Conservation (phyloP, 2,113 vertebrate species). For the Pantherophis guttatus region DNA sequence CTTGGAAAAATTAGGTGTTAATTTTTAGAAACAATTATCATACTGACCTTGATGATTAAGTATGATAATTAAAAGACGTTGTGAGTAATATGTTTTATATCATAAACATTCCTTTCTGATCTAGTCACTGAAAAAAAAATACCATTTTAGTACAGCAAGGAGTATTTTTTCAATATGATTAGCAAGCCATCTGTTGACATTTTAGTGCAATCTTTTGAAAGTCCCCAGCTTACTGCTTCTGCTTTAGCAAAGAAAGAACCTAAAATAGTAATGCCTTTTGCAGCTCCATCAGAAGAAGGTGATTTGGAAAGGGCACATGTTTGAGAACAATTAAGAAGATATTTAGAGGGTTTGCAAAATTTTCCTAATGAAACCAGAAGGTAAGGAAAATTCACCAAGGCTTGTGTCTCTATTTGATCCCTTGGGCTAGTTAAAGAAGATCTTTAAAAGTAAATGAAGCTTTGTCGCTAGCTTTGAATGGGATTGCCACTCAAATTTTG, state of each 20-base stretch:
- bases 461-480: not conserved
- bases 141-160: slow-evolving; percentile 76
- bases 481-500: not conserved
- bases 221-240: slow-evolving; percentile 76
- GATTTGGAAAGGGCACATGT: slow-evolving; percentile 73
- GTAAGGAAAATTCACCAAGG: slow-evolving; percentile 44
- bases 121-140: slow-evolving; percentile 69
- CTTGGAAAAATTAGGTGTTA: slow-evolving; percentile 67
- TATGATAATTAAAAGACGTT: slow-evolving; percentile 75
- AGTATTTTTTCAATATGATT: slow-evolving; percentile 80
- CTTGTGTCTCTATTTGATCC: slow-evolving; percentile 7
- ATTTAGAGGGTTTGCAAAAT: slow-evolving; percentile 53
- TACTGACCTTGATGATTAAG: slow-evolving; percentile 80
- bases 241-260: slow-evolving; percentile 74
- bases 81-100: slow-evolving; percentile 79
- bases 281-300: slow-evolving; percentile 77
- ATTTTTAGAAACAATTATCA: slow-evolving; percentile 79
- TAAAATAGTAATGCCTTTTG: slow-evolving; percentile 81
- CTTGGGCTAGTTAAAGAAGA: not conserved
- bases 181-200: slow-evolving; percentile 85
- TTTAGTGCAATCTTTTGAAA: slow-evolving; percentile 76
- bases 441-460: not conserved
- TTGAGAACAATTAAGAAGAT: slow-evolving; percentile 63
- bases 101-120: slow-evolving; percentile 77
- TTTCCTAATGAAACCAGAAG: slow-evolving; percentile 54